Conservation (phyloP, 1,140 invertebrate species). For the Dendrolimus kikuchii region DNA sequence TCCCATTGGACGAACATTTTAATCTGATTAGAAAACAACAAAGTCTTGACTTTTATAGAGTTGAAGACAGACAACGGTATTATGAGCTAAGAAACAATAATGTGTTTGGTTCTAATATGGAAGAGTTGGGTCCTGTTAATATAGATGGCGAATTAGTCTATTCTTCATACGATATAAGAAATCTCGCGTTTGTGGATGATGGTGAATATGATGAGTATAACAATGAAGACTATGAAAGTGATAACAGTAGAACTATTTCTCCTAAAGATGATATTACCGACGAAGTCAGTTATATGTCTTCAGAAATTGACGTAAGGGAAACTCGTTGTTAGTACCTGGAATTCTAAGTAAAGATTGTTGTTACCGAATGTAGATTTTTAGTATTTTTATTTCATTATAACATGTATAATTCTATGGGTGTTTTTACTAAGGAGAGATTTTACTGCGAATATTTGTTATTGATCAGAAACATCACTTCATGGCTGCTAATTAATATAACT, state of each 20-base stretch:
- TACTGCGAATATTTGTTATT: no score
- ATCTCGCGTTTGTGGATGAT: constrained; percentile 2
- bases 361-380: no score
- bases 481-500: no score
- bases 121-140: constrained; percentile 4
- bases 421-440: no score
- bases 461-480: no score
- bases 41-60: constrained; percentile 23
- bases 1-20: constrained; percentile 77
- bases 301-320: constrained; percentile 29
- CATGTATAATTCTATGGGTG: no score
- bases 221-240: constrained; percentile 1
- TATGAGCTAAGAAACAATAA: constrained; percentile 21
- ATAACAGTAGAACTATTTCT: not conserved
- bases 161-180: constrained; percentile 12
- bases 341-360: no score
- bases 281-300: constrained; percentile 12
- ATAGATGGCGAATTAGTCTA: constrained; percentile 7
- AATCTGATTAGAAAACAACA: constrained; percentile 64
- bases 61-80: constrained; percentile 20
- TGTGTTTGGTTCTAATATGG: constrained; percentile 12
- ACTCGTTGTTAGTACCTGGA: constrained; percentile 25
- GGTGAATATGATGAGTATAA: constrained; percentile 6
- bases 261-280: constrained; percentile 1
- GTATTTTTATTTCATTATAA: no score